These are phyloP conservation scores for Scaptomyza tumidula DNA, from an alignment of 2,888 invertebrate species.

Conservation along the genomic window DNA sequence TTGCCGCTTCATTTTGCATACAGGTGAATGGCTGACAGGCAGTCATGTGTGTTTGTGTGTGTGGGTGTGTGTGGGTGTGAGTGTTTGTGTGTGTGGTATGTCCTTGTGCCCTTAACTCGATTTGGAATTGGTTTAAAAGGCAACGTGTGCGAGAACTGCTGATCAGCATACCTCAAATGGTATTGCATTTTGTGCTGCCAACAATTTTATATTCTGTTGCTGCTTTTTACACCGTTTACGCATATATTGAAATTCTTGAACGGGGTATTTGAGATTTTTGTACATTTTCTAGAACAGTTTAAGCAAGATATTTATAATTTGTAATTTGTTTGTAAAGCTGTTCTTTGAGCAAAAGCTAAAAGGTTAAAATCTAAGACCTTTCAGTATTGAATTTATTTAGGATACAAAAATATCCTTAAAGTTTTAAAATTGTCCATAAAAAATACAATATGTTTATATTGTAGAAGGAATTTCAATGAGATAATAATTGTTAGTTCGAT, in stretches of 20 bases:
- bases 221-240: conserved; percentile 16
- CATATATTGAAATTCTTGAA: neutral
- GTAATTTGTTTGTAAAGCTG: neutral
- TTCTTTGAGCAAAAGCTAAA: too few species aligned
- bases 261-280: neutral
- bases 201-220: conserved; percentile 48
- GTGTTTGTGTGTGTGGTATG: conserved; percentile 26
- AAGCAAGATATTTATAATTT: neutral
- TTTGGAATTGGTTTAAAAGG: conserved; percentile 75
- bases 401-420: too few species aligned
- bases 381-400: too few species aligned
- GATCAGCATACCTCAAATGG: conserved; percentile 71
- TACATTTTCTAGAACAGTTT: neutral
- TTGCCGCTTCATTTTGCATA: conserved; percentile 80
- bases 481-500: too few species aligned
- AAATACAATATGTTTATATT: too few species aligned
- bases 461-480: too few species aligned
- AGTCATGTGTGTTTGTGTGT: conserved; percentile 10
- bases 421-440: too few species aligned
- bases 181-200: conserved; percentile 52
- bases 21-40: conserved; percentile 61
- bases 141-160: conserved; percentile 68
- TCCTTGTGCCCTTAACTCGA: conserved; percentile 75
- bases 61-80: conserved; percentile 4
- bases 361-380: too few species aligned